Conservation (phyloP, 2,113 vertebrate species). For the Channa argus region DNA sequence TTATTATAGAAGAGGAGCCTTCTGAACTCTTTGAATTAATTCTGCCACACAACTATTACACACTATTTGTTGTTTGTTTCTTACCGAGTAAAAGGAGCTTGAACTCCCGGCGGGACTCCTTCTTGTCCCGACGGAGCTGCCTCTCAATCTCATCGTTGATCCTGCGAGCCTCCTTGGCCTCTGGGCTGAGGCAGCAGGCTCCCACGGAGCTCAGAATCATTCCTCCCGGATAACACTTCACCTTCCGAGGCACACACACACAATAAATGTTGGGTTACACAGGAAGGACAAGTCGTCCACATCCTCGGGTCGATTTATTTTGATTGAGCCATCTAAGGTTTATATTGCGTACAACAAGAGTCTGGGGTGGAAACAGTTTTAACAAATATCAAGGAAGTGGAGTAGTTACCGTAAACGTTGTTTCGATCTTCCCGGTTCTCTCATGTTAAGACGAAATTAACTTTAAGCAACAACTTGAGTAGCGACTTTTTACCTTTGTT, state of each 20-base stretch:
- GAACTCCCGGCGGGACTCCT: slow-evolving; percentile 87
- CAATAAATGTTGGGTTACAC: background rate
- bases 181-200: slow-evolving; percentile 93
- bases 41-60: too few species aligned
- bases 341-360: background rate
- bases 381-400: slow-evolving; percentile 30
- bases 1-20: too few species aligned
- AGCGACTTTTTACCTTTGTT: slow-evolving; percentile 38
- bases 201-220: slow-evolving; percentile 91
- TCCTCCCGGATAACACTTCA: slow-evolving; percentile 58
- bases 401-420: background rate
- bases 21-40: too few species aligned
- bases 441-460: slow-evolving; percentile 39
- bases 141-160: slow-evolving; percentile 96
- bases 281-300: background rate
- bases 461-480: slow-evolving; percentile 61
- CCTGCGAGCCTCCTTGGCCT: slow-evolving; percentile 94
- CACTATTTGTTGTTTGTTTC: slow-evolving; percentile 1
- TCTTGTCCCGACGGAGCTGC: slow-evolving; percentile 92
- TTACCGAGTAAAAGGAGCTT: slow-evolving; percentile 93
- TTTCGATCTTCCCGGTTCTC: slow-evolving; percentile 35
- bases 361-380: slow-evolving; percentile 9
- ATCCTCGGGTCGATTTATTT: background rate
- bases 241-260: slow-evolving; percentile 35
- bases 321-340: background rate